Evolutionary conservation across 2,888 invertebrate species (phyloP), one percentile per base, ranked within the genome.

Genomic region (Julus scanicus): DNA sequence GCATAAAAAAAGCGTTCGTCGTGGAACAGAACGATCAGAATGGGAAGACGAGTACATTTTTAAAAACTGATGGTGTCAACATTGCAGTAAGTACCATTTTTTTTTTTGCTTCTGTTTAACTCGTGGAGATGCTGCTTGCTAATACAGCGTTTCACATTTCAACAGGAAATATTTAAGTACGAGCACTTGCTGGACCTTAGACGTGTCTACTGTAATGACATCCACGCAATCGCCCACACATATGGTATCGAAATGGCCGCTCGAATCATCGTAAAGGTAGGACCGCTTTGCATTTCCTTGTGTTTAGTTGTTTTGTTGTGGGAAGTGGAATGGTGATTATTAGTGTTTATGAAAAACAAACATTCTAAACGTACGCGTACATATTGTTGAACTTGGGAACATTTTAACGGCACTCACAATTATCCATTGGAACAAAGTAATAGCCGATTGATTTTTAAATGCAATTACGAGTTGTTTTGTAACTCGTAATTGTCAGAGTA

Each of bases 241-340:
- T 99, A 98, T 91, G 99, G 99, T 0, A 97, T 99, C 90, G 99
- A 99, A 93, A 99, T 99, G 0, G 99, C 98, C 0, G 94, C 95
- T 87, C 95, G 95, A 92, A 96, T 97, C 2, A 96, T 99, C 88
- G 95, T 97, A 15, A 97, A 96, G 92, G 95, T 94, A 91, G 90
- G 90, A 90, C 39, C n/a, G 48, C 9, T 3, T 86, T 40, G 9
- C 44, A 39, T 40, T 20, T 11, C 1, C 1, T 44, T 44, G 44
- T 44, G 44, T 44, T 44, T 44, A 44, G 44, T 1, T 8, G 5
- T 8, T 44, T 44, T 1, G 44, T 44, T 44, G 5, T 1, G 0
- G 29, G 29, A 29, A 29, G 29, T 1, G 29, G 29, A 29, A 29
- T 29, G 29, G 29, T 29, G 29, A 29, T 29, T 29, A 29, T 29